phyloP scores from a whole-genome alignment of 2,113 vertebrate genomes.

The Callospermophilus lateralis region DNA sequence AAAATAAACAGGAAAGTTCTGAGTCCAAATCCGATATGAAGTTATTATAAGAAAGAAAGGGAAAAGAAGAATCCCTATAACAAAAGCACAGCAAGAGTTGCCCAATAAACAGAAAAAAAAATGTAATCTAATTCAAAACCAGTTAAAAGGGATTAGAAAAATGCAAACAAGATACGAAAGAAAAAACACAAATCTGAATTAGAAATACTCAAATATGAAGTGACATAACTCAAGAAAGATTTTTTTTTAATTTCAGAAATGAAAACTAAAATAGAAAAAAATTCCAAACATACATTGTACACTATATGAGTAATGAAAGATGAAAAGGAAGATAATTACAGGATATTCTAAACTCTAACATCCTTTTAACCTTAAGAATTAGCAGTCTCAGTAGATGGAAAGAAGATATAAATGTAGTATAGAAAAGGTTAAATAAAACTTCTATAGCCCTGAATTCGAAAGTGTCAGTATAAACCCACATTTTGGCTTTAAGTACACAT shows the following conservation, averaged over 20 bases:
- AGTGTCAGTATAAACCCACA: background rate
- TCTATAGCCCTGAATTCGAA: background rate
- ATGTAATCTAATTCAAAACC: conserved; percentile 17
- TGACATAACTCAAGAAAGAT: background rate
- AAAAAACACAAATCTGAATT: conserved; percentile 27
- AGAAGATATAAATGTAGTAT: background rate
- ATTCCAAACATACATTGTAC: background rate
- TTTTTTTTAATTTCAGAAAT: background rate
- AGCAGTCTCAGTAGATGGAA: background rate
- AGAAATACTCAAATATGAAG: background rate
- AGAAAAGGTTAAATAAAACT: conserved; percentile 7
- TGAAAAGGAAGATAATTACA: background rate
- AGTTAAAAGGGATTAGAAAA: conserved; percentile 27
- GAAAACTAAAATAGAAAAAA: conserved; percentile 15
- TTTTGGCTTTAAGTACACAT: background rate
- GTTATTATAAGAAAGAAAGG: background rate
- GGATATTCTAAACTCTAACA: conserved; percentile 35
- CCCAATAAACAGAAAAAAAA: background rate
- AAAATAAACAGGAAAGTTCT: background rate
- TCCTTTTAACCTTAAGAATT: background rate
- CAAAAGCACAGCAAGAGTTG: background rate
- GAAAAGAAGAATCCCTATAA: background rate
- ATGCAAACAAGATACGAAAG: background rate
- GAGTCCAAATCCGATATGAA: background rate
- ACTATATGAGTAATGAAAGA: background rate